These are phyloP conservation scores for Chaenogobius annularis DNA, from an alignment of 2,113 vertebrate genomes.

Conservation along the genomic window DNA sequence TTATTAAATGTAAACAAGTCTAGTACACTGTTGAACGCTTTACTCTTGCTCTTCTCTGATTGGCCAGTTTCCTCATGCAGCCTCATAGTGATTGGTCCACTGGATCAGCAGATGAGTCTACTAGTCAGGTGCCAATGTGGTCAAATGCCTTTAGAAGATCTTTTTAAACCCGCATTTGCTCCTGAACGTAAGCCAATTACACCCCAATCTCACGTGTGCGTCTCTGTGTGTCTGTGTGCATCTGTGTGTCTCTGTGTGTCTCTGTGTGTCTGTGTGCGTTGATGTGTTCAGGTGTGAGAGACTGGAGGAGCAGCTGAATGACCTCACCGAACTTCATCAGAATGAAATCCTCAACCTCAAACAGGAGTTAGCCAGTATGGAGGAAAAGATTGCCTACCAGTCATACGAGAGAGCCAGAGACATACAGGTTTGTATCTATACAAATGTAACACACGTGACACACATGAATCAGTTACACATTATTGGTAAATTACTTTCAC, in stretches of 20 bases:
- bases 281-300: conserved; percentile 86
- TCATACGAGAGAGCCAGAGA: conserved; percentile 89
- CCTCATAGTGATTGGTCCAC: conserved; percentile 50
- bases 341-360: conserved; percentile 98
- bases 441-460: not conserved
- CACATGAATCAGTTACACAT: not conserved
- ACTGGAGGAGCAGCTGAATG: conserved; percentile 95
- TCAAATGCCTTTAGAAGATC: conserved; percentile 35
- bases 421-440: conserved; percentile 73
- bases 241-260: too few relatives aligned
- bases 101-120: conserved; percentile 61
- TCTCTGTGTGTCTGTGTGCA: not conserved
- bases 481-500: not conserved
- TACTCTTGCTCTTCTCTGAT: conserved; percentile 28
- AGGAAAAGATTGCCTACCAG: conserved; percentile 99
- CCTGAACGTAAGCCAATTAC: conserved; percentile 50
- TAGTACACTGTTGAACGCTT: conserved; percentile 21
- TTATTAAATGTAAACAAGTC: conserved; percentile 42
- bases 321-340: conserved; percentile 97
- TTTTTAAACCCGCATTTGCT: conserved; percentile 36
- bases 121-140: conserved; percentile 41
- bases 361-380: conserved; percentile 98
- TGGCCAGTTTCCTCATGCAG: conserved; percentile 17
- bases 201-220: conserved; percentile 21
- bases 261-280: conserved; percentile 8